These are phyloP conservation scores for Axea sp. DNA, from an alignment of 2,888 invertebrate genomes.

Conservation along the genomic window DNA sequence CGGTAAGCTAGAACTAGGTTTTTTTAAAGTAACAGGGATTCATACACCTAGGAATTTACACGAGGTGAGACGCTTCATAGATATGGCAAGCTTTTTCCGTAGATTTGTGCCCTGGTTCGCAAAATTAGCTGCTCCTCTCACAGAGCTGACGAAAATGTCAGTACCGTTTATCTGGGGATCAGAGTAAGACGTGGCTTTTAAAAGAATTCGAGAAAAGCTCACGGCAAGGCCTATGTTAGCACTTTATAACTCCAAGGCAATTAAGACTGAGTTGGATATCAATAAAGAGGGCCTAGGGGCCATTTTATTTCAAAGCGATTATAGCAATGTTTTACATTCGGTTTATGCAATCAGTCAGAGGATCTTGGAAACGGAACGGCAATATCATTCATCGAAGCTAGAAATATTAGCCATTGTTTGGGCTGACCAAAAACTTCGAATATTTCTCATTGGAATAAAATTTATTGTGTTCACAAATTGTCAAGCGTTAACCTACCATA, in stretches of 20 bases:
- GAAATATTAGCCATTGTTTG: conserved; percentile 7
- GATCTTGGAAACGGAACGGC: neutral
- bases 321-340: too few species aligned
- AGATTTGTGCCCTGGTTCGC: neutral
- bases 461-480: neutral
- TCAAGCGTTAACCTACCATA: too few species aligned
- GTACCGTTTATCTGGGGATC: too few species aligned
- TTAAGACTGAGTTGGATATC: neutral
- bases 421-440: conserved; percentile 15
- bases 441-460: neutral
- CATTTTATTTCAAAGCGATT: neutral
- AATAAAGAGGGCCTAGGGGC: neutral
- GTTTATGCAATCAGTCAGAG: neutral
- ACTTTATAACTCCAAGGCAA: neutral
- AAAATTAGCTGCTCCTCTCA: neutral
- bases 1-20: conserved; percentile 60
- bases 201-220: too few species aligned
- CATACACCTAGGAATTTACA: neutral
- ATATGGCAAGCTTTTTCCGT: neutral
- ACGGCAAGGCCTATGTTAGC: too few species aligned
- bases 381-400: conserved; percentile 12
- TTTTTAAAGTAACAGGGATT: conserved; percentile 61
- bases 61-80: neutral
- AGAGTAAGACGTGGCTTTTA: too few species aligned
- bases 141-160: too few species aligned